Conservation (phyloP, 2,888 invertebrate species). For the Lucinisca nassula region DNA sequence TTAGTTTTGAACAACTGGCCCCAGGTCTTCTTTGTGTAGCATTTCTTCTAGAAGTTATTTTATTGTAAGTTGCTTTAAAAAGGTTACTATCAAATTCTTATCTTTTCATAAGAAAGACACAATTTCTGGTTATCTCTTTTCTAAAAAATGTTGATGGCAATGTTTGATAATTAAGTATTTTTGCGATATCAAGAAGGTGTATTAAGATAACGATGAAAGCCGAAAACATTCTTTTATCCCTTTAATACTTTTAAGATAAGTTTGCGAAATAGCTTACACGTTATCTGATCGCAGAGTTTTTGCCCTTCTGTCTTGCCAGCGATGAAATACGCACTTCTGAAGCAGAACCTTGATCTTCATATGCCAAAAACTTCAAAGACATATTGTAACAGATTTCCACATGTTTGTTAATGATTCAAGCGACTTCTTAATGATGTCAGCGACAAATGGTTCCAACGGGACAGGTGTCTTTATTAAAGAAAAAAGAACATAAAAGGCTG, state of each 20-base stretch:
- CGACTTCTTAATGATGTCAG: not conserved
- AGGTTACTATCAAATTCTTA: not conserved
- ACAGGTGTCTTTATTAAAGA: not conserved
- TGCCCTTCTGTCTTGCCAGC: conserved; percentile 6
- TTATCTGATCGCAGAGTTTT: not conserved
- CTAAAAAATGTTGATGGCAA: conserved; percentile 6
- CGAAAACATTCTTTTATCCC: conserved; percentile 6
- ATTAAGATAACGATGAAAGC: conserved; percentile 16
- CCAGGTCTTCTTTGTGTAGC: not conserved
- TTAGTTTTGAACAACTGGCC: too few relatives aligned
- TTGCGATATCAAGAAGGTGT: conserved; percentile 7
- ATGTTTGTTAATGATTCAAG: conserved; percentile 4
- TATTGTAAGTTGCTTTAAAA: not conserved
- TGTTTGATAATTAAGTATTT: conserved; percentile 4
- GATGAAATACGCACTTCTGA: not conserved
- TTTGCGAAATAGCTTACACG: conserved; percentile 13
- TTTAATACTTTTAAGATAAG: conserved; percentile 17
- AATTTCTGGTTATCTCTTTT: conserved; percentile 2
- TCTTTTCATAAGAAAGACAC: conserved; percentile 15
- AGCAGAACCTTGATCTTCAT: not conserved
- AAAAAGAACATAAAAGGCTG: not conserved
- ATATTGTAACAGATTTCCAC: conserved; percentile 4
- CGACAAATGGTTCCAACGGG: not conserved
- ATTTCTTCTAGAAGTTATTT: not conserved
- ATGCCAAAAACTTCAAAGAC: conserved; percentile 1